Evolutionary conservation across 2,797 vertebrate genomes (phyloP).

Genomic region (Onychomys arenicola): DNA sequence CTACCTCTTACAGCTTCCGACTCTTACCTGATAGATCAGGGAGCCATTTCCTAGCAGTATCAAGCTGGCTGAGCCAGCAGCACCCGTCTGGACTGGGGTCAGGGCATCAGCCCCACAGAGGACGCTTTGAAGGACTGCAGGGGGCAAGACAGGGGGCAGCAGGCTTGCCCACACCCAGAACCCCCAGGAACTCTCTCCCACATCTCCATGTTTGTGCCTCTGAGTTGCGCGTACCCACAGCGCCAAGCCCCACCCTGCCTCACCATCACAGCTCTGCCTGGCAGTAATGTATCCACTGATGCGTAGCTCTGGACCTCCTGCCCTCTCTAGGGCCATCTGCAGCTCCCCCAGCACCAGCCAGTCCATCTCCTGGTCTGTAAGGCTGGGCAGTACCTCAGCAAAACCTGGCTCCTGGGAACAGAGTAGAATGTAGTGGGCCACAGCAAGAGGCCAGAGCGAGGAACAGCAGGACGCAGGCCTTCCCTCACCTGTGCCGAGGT

Average conservation of each 20-base stretch:
- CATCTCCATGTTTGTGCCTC: neutral
- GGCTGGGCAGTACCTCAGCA: constrained; percentile 94
- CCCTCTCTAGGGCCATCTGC: constrained; percentile 91
- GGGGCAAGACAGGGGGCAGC: constrained; percentile 32
- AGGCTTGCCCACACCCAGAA: neutral
- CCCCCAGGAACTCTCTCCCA: neutral
- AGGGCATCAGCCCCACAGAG: constrained; percentile 95
- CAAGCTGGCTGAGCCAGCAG: constrained; percentile 94
- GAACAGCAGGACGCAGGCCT: neutral
- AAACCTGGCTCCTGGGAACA: constrained; percentile 93
- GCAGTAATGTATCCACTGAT: constrained; percentile 93
- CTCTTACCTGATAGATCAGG: constrained; percentile 93
- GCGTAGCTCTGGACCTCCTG: constrained; percentile 86
- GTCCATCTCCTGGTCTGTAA: constrained; percentile 93
- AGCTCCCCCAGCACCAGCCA: constrained; percentile 96
- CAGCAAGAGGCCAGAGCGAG: neutral
- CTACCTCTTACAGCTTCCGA: neutral
- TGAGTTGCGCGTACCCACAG: neutral
- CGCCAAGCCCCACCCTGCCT: constrained; percentile 64
- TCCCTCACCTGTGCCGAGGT: constrained; percentile 92
- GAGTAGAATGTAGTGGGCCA: neutral
- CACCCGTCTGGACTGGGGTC: constrained; percentile 93
- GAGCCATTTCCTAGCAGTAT: constrained; percentile 94
- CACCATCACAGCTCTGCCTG: constrained; percentile 96
- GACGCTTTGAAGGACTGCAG: constrained; percentile 94